Conservation (phyloP, 2,113 vertebrate species). For the Gracilinanus agilis region DNA sequence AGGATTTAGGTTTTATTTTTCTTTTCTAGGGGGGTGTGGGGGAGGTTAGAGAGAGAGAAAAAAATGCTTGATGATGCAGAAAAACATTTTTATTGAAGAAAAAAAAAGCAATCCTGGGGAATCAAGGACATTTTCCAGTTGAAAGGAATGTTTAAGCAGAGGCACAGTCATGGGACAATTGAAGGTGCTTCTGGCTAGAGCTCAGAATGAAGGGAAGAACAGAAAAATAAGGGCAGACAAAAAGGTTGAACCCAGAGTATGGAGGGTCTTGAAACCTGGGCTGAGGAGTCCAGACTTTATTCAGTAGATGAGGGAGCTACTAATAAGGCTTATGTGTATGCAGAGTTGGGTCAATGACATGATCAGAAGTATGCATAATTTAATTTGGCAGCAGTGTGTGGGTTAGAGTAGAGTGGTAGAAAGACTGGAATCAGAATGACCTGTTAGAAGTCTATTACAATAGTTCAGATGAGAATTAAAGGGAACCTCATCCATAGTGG, state of each 20-base stretch:
- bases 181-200: neutral
- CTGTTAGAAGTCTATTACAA: neutral
- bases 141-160: neutral
- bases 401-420: neutral
- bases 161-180: neutral
- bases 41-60: neutral
- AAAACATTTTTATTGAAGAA: neutral
- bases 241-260: neutral
- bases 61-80: neutral
- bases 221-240: neutral
- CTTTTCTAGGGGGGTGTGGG: neutral
- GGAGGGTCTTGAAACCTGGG: neutral
- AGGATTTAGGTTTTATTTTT: neutral
- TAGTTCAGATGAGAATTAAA: neutral
- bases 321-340: neutral
- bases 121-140: neutral
- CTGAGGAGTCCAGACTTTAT: neutral
- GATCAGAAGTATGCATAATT: neutral
- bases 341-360: neutral
- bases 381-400: neutral
- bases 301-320: neutral
- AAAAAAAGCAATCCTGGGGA: neutral
- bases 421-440: neutral
- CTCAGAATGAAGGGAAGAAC: neutral
- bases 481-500: neutral